Evolutionary conservation across 1,140 invertebrate species (phyloP).

Genomic region (Drosophila gunungcola): DNA sequence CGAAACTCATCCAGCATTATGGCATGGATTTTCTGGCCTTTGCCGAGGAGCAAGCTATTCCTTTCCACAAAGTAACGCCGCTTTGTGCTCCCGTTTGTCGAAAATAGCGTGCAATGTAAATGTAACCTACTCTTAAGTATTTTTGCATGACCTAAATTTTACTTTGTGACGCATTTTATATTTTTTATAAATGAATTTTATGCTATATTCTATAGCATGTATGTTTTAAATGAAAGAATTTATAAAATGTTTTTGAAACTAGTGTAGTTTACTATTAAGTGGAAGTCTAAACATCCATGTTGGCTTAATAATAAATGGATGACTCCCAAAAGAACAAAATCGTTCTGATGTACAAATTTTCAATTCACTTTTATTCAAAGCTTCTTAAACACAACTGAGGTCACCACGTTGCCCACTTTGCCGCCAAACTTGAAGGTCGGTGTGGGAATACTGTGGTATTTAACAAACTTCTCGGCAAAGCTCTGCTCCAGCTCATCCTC

Average conservation of each 20-base stretch:
- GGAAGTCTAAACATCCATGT: no score
- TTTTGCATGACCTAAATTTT: conserved; percentile 2
- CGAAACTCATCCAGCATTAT: conserved; percentile 86
- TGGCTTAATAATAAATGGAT: no score
- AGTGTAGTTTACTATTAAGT: no score
- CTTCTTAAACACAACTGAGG: conserved; percentile 89
- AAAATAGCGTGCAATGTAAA: neutral
- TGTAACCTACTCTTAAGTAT: neutral
- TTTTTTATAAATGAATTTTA: neutral
- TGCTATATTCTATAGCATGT: no score
- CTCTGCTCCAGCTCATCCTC: conserved; percentile 91
- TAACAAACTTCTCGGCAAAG: conserved; percentile 88
- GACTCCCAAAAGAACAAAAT: neutral
- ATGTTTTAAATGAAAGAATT: no score
- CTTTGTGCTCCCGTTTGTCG: conserved; percentile 25
- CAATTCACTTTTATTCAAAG: conserved; percentile 1
- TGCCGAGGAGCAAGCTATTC: conserved; percentile 86
- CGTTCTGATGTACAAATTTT: neutral
- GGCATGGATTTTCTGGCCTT: conserved; percentile 86
- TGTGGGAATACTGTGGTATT: conserved; percentile 89
- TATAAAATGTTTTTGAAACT: no score
- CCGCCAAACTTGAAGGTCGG: conserved; percentile 94
- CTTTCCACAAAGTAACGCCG: conserved; percentile 67
- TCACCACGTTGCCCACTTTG: conserved; percentile 91
- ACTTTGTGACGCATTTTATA: conserved; percentile 4